These are phyloP conservation scores for Brachirus orientalis DNA, from an alignment of 2,113 vertebrate species.

Conservation along the genomic window DNA sequence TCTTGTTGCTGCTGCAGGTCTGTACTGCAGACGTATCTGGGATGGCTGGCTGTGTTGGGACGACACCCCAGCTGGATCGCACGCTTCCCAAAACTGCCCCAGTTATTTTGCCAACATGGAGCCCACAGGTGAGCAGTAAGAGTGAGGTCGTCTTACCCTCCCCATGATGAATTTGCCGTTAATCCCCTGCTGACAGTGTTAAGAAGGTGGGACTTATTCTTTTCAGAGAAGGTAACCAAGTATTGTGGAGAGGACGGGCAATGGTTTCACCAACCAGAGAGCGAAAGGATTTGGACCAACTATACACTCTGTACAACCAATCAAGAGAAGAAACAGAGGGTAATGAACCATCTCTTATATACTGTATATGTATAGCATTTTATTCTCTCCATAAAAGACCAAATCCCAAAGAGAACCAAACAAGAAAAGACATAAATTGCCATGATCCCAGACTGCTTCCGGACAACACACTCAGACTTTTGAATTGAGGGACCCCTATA, in stretches of 20 bases:
- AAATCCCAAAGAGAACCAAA: no score
- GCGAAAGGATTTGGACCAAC: conserved; percentile 45
- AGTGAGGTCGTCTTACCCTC: neutral
- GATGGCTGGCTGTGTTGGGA: conserved; percentile 72
- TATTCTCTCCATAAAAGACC: no score
- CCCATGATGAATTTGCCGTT: neutral
- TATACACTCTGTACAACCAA: conserved; percentile 46
- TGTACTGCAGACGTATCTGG: conserved; percentile 58
- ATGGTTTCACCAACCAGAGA: conserved; percentile 60
- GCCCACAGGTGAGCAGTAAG: conserved; percentile 34
- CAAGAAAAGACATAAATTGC: no score
- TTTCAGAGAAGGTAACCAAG: conserved; percentile 54
- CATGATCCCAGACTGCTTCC: no score
- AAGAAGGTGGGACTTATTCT: neutral
- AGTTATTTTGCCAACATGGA: conserved; percentile 33
- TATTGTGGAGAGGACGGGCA: conserved; percentile 55
- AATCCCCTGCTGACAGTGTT: neutral
- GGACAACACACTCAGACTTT: no score
- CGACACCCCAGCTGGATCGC: conserved; percentile 52
- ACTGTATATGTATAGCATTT: no score
- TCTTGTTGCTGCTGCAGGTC: conserved; percentile 27
- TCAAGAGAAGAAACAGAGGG: conserved; percentile 47
- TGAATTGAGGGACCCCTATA: no score
- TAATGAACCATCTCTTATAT: neutral
- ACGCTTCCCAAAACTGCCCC: conserved; percentile 60